Percentiles rank a stretch among this genome's conserved stretches.
These are phyloP conservation scores for Nysson spinosus DNA, from an alignment of 2,888 invertebrate genomes.

Conservation along the genomic window DNA sequence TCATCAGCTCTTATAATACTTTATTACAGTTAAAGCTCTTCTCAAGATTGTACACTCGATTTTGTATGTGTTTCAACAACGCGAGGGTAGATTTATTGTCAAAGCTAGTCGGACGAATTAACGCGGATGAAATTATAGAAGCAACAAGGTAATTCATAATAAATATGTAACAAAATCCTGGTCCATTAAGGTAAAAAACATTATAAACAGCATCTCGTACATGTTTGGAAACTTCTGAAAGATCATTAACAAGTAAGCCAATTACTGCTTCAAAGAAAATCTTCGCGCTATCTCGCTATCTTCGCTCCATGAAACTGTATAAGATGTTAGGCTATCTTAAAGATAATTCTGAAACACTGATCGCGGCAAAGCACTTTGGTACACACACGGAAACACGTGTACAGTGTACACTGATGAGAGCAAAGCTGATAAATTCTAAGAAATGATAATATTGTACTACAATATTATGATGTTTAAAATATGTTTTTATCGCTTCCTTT, in stretches of 20 bases:
- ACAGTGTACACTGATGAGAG: too few relatives aligned
- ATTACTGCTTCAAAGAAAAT: constrained; percentile 44
- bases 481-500: too few relatives aligned
- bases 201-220: constrained; percentile 19
- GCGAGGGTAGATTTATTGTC: too few relatives aligned
- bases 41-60: too few relatives aligned
- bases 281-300: constrained; percentile 17
- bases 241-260: constrained; percentile 39
- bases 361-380: too few relatives aligned
- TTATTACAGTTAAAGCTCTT: too few relatives aligned
- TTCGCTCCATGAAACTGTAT: constrained; percentile 25
- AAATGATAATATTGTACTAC: too few relatives aligned
- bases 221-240: constrained; percentile 31
- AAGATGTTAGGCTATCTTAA: constrained; percentile 13
- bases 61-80: too few relatives aligned
- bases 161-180: constrained; percentile 27
- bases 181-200: constrained; percentile 29
- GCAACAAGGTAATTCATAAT: constrained; percentile 17
- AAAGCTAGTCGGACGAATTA: too few relatives aligned
- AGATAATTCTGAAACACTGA: neutral
- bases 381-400: too few relatives aligned
- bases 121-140: neutral
- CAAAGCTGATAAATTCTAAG: too few relatives aligned
- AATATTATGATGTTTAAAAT: too few relatives aligned
- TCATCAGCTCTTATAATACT: constrained; percentile 29